Evolutionary conservation across 2,113 vertebrate genomes (phyloP), one percentile per base, ranked within the genome.

Genomic region (Solea solea): DNA sequence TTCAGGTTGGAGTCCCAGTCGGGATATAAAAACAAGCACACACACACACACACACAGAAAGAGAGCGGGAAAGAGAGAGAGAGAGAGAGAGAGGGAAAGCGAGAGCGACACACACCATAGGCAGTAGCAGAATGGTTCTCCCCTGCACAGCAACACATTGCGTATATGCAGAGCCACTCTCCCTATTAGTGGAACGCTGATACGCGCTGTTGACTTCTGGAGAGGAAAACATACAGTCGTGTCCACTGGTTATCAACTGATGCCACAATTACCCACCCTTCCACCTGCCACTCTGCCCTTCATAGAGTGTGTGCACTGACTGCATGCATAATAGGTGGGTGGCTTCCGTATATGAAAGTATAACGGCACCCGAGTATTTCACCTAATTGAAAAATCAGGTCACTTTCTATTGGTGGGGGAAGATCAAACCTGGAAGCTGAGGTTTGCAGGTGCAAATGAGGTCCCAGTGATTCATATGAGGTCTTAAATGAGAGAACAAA

Each of bases 101-200:
- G 21, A 21, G 21, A 21, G 21, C 21, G 21, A 21, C 21, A 57
- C 63, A 69, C 61, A 76, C 76, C 76, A 72, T 27, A 74, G 46
- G 74, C 66, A 73, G 65, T 62, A 65, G 85, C 80, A 85, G 84
- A 82, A 80, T 64, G 65, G 66, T 74, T 86, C 79, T 86, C 67
- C 88, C 88, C 86, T 90, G 88, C 90, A 88, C 87, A 90, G 90
- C 88, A 92, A 91, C 90, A 91, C 88, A 91, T 89, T 91, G 88
- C 87, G 90, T 91, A 86, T 86, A 89, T 90, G 85, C 83, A 88
- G 81, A 87, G 84, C 83, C 80, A 85, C 90, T 89, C 90, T 89
- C 74, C 88, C 82, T 83, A 92, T 92, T 92, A 92, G 91, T 85
- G 90, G 86, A 89, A 82, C 74, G 63, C 79, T 77, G 82, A 78